Conservation (phyloP, 2,888 invertebrate genomes). For the Phyllotreta cruciferae region DNA sequence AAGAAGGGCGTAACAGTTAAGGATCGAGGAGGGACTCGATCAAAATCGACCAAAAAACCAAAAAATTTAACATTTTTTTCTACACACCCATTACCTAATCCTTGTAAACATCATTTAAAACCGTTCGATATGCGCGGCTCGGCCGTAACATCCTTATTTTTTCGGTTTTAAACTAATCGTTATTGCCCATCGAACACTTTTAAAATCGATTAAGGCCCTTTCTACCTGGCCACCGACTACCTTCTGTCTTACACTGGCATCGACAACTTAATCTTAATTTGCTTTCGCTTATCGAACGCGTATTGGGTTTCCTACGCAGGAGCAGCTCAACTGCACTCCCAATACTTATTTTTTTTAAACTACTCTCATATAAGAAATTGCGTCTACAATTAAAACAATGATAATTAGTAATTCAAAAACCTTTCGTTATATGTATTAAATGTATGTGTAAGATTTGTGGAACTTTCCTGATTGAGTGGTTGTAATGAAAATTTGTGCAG, state of each 20-base stretch:
- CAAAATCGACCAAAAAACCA: constrained; percentile 2
- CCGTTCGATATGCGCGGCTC: neutral
- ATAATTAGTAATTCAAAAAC: too few species aligned
- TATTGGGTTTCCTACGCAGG: constrained; percentile 22
- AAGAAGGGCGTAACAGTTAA: constrained; percentile 2
- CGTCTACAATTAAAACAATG: too few species aligned
- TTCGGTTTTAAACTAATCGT: constrained; percentile 49
- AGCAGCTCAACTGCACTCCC: constrained; percentile 1
- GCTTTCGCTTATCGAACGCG: constrained; percentile 32
- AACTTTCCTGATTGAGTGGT: too few species aligned
- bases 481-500: constrained; percentile 1
- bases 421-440: too few species aligned
- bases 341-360: neutral
- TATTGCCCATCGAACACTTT: constrained; percentile 54
- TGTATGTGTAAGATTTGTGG: too few species aligned
- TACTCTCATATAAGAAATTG: neutral
- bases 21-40: constrained; percentile 36
- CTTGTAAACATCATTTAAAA: neutral
- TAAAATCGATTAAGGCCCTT: constrained; percentile 51
- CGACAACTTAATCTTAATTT: constrained; percentile 49
- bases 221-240: constrained; percentile 50
- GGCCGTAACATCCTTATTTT: constrained; percentile 44
- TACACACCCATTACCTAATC: neutral
- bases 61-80: constrained; percentile 2
- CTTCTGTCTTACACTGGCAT: constrained; percentile 49